A percentile compares a stretch with the other conserved stretches of the same genome.
phyloP scores from a whole-genome alignment of 92 coral and sea anemone genomes.

The Scolanthus callimorphus region DNA sequence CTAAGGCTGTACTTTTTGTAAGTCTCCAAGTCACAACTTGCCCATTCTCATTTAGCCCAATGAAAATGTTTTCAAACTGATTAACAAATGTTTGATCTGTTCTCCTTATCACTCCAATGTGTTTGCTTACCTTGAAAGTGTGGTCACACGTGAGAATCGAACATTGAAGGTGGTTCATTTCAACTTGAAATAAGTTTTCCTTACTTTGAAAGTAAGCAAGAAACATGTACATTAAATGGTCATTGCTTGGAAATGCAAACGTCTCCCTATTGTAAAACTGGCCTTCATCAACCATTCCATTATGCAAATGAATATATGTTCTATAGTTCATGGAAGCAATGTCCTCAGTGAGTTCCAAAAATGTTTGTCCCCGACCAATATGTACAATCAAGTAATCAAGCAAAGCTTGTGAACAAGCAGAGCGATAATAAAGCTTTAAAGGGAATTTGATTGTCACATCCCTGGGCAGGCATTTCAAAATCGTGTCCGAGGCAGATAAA shows the following conservation, averaged over 20 bases:
- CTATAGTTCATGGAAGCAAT: slow-evolving; percentile 39
- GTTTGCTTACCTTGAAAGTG: slow-evolving; percentile 64
- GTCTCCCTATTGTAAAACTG: slow-evolving; percentile 19
- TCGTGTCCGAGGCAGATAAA: slow-evolving; percentile 39
- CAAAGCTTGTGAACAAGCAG: slow-evolving; percentile 29
- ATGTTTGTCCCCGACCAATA: slow-evolving; percentile 49
- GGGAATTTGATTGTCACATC: slow-evolving; percentile 22
- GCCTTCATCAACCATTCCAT: neutral
- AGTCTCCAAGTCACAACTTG: slow-evolving; percentile 49
- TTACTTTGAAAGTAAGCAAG: slow-evolving; percentile 19
- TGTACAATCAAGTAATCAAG: slow-evolving; percentile 36
- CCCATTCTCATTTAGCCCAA: slow-evolving; percentile 56
- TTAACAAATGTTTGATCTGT: slow-evolving; percentile 34
- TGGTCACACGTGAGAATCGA: slow-evolving; percentile 61
- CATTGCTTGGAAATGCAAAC: slow-evolving; percentile 42
- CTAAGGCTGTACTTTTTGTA: slow-evolving; percentile 47
- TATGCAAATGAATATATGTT: neutral
- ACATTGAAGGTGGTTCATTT: slow-evolving; percentile 18
- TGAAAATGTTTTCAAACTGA: slow-evolving; percentile 59
- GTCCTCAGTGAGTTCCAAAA: slow-evolving; percentile 29
- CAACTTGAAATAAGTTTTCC: slow-evolving; percentile 6
- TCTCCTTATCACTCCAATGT: slow-evolving; percentile 34
- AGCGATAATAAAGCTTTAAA: slow-evolving; percentile 17
- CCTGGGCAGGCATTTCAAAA: slow-evolving; percentile 18
- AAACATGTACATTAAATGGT: slow-evolving; percentile 47